Conservation (phyloP, 2,888 invertebrate genomes). For the Andrena trimmerana region DNA sequence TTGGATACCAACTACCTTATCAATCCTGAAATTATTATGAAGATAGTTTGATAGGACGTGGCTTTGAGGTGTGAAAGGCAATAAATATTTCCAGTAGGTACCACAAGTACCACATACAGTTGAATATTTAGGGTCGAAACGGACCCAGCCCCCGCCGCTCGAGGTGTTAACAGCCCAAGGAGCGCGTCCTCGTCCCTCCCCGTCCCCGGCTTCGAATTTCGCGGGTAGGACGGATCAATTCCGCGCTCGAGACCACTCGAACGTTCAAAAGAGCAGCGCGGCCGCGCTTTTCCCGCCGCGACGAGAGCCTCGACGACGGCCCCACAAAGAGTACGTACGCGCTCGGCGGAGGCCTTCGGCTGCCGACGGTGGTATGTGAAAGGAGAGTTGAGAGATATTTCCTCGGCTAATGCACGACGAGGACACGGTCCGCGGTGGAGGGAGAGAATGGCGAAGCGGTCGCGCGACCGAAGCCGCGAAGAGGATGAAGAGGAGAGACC, state of each 20-base stretch:
- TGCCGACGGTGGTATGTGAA: slow-evolving; percentile 60
- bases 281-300: slow-evolving; percentile 51
- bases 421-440: slow-evolving; percentile 30
- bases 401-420: slow-evolving; percentile 54
- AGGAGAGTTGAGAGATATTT: slow-evolving; percentile 66
- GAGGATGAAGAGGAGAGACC: not conserved
- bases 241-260: not conserved
- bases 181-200: not conserved
- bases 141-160: too few species aligned
- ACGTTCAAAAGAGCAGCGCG: slow-evolving; percentile 30
- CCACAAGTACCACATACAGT: too few species aligned
- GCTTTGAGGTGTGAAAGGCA: too few species aligned
- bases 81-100: too few species aligned
- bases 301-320: slow-evolving; percentile 25
- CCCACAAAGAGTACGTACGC: slow-evolving; percentile 39
- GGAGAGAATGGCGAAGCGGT: slow-evolving; percentile 23
- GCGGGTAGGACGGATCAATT: not conserved
- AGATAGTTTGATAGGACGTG: too few species aligned
- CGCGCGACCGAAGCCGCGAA: slow-evolving; percentile 36
- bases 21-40: too few species aligned
- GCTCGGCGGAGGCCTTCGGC: slow-evolving; percentile 53
- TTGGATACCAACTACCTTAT: too few species aligned
- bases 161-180: too few species aligned
- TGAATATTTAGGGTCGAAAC: too few species aligned
- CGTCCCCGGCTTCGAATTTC: slow-evolving; percentile 19